Conservation (phyloP, 2,888 invertebrate species). For the Myopa tessellatipennis region DNA sequence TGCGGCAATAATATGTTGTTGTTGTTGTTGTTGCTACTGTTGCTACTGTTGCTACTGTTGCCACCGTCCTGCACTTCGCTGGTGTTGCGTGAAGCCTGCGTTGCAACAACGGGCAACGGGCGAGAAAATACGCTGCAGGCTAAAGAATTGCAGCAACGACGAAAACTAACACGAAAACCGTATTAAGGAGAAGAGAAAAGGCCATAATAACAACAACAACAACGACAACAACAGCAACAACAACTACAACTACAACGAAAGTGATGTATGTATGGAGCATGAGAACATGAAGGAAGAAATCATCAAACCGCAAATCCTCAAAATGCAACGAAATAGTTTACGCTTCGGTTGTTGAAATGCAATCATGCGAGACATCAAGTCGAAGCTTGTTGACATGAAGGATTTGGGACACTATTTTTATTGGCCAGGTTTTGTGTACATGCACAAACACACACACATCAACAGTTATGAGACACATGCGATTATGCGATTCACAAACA, state of each 20-base stretch:
- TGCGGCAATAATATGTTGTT: neutral
- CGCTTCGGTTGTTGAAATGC: neutral
- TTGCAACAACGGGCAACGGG: neutral
- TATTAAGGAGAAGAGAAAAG: neutral
- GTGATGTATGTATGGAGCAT: neutral
- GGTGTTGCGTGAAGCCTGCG: too few relatives aligned
- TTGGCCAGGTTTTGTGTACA: neutral
- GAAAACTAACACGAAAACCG: neutral
- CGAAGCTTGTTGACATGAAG: neutral
- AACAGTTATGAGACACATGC: too few relatives aligned
- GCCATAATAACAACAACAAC: neutral
- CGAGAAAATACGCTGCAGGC: neutral
- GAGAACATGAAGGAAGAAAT: neutral
- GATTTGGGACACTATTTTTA: neutral
- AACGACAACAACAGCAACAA: neutral
- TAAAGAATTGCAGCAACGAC: neutral
- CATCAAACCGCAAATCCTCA: constrained; percentile 18
- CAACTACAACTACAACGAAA: too few relatives aligned
- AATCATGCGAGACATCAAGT: neutral
- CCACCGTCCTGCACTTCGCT: too few relatives aligned
- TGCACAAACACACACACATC: neutral
- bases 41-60: too few relatives aligned
- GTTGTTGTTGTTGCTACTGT: neutral
- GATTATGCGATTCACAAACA: too few relatives aligned
- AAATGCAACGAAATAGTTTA: constrained; percentile 9